Evolutionary conservation across 2,888 invertebrate species (phyloP).

Genomic region (Elgonia sp.): DNA sequence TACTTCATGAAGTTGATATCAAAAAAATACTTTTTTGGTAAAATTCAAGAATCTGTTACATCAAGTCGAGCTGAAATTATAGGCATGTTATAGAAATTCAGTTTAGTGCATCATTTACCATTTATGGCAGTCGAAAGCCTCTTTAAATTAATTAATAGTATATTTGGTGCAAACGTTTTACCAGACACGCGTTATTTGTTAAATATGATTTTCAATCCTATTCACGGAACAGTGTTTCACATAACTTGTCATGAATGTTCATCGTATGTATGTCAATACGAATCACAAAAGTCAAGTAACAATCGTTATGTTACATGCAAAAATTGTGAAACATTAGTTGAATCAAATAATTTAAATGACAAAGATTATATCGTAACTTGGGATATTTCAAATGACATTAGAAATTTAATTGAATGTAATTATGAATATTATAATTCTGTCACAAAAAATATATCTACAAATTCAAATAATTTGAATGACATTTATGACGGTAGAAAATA

Average conservation of each 20-base stretch:
- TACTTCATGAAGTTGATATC: no score
- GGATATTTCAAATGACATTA: background rate
- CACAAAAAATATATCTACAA: background rate
- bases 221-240: background rate
- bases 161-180: background rate
- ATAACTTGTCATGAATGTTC: constrained; percentile 2
- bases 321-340: background rate
- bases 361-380: background rate
- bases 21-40: no score
- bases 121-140: background rate
- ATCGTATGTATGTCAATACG: background rate
- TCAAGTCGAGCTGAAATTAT: constrained; percentile 34
- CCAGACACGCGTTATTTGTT: background rate
- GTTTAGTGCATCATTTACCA: constrained; percentile 21
- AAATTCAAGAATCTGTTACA: background rate
- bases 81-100: constrained; percentile 22
- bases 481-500: constrained; percentile 2
- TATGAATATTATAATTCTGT: background rate
- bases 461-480: background rate
- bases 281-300: background rate
- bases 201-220: constrained; percentile 4
- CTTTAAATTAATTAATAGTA: constrained; percentile 11
- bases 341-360: background rate
- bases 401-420: background rate
- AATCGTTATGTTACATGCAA: background rate